phyloP scores from a whole-genome alignment of 2,797 vertebrate genomes.

The Hemitrygon akajei region DNA sequence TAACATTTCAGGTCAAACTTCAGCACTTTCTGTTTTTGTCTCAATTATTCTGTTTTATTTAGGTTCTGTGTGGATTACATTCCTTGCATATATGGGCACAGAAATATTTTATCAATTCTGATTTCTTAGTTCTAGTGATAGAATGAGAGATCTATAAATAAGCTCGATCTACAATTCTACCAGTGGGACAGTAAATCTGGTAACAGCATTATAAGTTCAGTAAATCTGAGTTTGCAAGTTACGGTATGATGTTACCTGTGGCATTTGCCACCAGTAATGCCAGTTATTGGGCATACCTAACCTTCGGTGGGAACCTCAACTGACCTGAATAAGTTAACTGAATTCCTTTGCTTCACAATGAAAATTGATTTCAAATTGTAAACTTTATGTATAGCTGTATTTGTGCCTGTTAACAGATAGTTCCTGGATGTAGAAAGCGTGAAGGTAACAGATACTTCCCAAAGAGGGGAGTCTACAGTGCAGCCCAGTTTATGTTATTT shows the following conservation, averaged over 20 bases:
- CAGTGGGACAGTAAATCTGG: not conserved
- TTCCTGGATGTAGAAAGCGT: not conserved
- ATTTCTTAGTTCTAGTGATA: not conserved
- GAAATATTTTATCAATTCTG: not conserved
- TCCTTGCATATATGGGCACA: not conserved
- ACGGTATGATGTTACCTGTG: not conserved
- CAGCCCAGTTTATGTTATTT: not conserved
- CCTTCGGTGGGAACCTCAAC: not conserved
- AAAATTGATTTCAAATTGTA: not conserved
- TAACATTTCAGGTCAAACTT: no score
- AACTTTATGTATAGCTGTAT: not conserved
- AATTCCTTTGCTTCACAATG: not conserved
- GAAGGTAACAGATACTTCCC: not conserved
- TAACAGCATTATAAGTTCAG: not conserved
- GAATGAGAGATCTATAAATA: not conserved
- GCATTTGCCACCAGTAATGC: not conserved
- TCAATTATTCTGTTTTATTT: not conserved
- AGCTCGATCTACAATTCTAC: not conserved
- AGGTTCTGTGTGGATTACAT: not conserved
- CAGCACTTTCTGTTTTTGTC: no score
- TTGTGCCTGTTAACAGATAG: not conserved
- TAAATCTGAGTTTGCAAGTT: not conserved
- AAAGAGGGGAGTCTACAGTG: not conserved
- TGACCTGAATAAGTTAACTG: not conserved
- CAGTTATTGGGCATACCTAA: not conserved